Base-by-base conservation (phyloP, 2,797 vertebrate species). In the Denticeps clupeoides region DNA sequence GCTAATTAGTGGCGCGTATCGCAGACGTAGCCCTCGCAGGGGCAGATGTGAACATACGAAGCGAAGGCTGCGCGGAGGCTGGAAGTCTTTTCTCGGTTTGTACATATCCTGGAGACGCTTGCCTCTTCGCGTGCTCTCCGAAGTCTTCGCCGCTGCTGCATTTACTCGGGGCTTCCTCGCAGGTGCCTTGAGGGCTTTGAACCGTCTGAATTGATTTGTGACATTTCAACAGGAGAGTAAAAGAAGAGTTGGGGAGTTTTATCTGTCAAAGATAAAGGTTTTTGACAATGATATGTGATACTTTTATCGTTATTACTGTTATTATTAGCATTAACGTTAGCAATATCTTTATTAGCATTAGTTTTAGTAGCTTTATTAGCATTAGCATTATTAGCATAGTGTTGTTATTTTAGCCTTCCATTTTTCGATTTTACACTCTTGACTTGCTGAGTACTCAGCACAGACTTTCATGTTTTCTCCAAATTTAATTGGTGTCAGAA, bases 401-500 rank as follows among this genome's bases (percentile, higher is more conserved):
- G n/a, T 4, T 41, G 38, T 35, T 22, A 44, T 24, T 53, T 3
- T 6, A 35, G 21, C 55, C 32, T 12, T 22, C 8, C 22, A 24
- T 32, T 6, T 31, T 26, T 33, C 37, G 47, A 25, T 47, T 27
- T 49, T 41, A 24, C 37, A 26, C 19, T 37, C 42, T 22, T 18
- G 27, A 43, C 46, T 52, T 48, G 24, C 51, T 43, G 13, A 52
- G 50, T 6, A 10, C 33, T 31, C 21, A 18, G 11, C 35, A 37
- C 28, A 53, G 55, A 62, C 53, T 59, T 53, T 45, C 28, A 41
- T 49, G 45, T 5, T 13, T 31, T 53, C 58, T n/a, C 57, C 57
- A 55, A 57, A 53, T 71, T 69, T 77, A 78, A 80, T 73, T 75
- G 65, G 63, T 65, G 65, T 18, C 55, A 49, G 45, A 77, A 72